phyloP scores from a whole-genome alignment of 2,888 invertebrate species.

The Eupeodes latifasciatus region DNA sequence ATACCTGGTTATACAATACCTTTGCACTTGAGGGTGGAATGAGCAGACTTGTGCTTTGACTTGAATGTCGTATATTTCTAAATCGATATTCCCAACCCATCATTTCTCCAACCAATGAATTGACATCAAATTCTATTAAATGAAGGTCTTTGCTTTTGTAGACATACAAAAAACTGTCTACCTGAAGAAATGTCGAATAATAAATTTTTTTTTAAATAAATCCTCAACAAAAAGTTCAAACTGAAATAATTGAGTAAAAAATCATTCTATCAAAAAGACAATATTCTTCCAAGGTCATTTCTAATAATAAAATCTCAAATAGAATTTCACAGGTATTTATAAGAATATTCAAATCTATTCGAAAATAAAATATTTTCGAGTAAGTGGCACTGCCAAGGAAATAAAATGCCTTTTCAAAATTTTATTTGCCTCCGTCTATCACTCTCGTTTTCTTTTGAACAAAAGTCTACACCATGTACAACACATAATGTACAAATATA shows the following conservation, averaged over 20 bases:
- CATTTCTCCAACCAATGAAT: not conserved
- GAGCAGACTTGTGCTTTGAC: too few relatives aligned
- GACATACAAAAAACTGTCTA: not conserved
- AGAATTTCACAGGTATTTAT: slow-evolving; percentile 46
- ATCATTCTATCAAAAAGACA: not conserved
- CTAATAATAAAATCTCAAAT: slow-evolving; percentile 31
- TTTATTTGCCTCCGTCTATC: slow-evolving; percentile 42
- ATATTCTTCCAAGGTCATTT: not conserved
- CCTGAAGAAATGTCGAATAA: too few relatives aligned
- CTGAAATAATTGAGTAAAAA: not conserved
- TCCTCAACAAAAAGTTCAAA: not conserved
- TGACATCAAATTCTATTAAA: not conserved
- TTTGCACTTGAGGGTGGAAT: not conserved
- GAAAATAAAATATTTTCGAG: slow-evolving; percentile 8
- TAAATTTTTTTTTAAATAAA: not conserved
- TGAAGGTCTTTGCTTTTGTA: not conserved
- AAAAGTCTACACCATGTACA: not conserved
- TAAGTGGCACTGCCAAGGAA: slow-evolving; percentile 50
- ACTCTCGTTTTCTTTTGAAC: slow-evolving; percentile 50
- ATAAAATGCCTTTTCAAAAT: slow-evolving; percentile 36
- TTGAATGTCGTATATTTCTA: not conserved
- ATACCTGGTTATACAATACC: not conserved
- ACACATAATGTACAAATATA: slow-evolving; percentile 5
- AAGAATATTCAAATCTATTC: slow-evolving; percentile 41
- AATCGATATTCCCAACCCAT: not conserved